Base-by-base conservation (phyloP, 2,888 invertebrate genomes). In the Agrochola lychnidis region DNA sequence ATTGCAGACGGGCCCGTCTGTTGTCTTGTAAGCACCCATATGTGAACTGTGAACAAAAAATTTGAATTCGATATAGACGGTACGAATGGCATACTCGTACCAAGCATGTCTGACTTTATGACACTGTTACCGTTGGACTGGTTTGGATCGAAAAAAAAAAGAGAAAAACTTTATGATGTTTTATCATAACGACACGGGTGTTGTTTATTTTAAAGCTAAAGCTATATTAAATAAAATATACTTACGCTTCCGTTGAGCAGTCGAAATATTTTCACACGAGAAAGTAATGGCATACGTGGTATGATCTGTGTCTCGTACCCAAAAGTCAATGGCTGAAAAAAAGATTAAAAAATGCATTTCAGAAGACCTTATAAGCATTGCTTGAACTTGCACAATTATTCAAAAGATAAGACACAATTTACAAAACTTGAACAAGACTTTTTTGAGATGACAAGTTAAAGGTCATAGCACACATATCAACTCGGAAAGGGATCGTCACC, bases 21-120 rank as follows among this genome's bases (percentile, higher is more conserved):
- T 0, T 75, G 40, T 78, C 92, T 89, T 57, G 92, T 90, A n/a
- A 95, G 85, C 57, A 93, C 91, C 95, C 95, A 95, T 76, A 95
- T 66, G 78, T 91, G 88, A n/a, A 96, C 96, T 96, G 92, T 62
- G 81, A 91, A 88, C 7, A 71, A 75, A 76, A 51, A 62, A 74
- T 36, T n/a, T 0, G 0, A 48, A 48, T 62, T 25, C 40, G 22
- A n/a, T 40, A 9, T 0, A 57, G 2, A 51, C 7, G 0, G 19
- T 40, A n/a, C 7, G 4, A 25, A 70, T 40, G 25, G 22, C n/a
- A 14, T 4, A n/a, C n/a, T n/a, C n/a, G n/a, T n/a, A 68, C 6
- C 22, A 19, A 71, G 7, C 36, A 36, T n/a, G n/a, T 5, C 10
- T 12, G 16, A 36, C 5, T n/a, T n/a, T 53, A n/a, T 16, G 16